Evolutionary conservation across 2,888 invertebrate species (phyloP).

Genomic region (Drymonia ruficornis): DNA sequence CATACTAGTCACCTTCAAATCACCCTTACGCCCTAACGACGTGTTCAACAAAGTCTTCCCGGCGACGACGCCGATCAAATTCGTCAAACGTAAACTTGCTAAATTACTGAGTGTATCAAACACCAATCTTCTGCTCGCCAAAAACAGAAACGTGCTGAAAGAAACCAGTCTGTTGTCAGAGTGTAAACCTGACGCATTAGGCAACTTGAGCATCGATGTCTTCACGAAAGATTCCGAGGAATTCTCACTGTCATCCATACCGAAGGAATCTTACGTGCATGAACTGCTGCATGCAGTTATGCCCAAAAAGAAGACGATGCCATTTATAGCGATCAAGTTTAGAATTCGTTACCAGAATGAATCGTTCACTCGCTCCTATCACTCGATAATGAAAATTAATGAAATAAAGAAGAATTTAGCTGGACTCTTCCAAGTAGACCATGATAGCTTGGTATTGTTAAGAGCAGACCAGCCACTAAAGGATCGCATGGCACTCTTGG

Average conservation of each 20-base stretch:
- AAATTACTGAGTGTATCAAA: slow-evolving; percentile 70
- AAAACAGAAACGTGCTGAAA: slow-evolving; percentile 73
- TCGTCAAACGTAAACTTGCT: slow-evolving; percentile 73
- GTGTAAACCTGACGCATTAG: slow-evolving; percentile 67
- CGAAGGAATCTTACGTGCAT: slow-evolving; percentile 72
- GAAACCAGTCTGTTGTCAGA: slow-evolving; percentile 68
- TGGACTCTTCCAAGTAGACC: slow-evolving; percentile 83
- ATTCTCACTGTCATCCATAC: slow-evolving; percentile 68
- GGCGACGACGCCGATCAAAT: slow-evolving; percentile 69
- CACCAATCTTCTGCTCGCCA: slow-evolving; percentile 68
- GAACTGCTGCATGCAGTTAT: slow-evolving; percentile 68
- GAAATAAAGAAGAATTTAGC: slow-evolving; percentile 86
- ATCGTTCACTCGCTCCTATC: slow-evolving; percentile 81
- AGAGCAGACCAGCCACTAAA: slow-evolving; percentile 72
- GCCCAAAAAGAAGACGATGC: slow-evolving; percentile 70
- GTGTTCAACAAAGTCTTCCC: slow-evolving; percentile 76
- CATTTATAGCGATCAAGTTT: slow-evolving; percentile 79
- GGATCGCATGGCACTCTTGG: slow-evolving; percentile 71
- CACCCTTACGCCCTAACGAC: slow-evolving; percentile 68
- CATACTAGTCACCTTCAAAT: slow-evolving; percentile 69
- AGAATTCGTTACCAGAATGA: slow-evolving; percentile 68
- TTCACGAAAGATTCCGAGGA: slow-evolving; percentile 74
- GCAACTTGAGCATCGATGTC: slow-evolving; percentile 72
- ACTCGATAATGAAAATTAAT: slow-evolving; percentile 79
- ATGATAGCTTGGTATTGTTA: slow-evolving; percentile 75